Percentiles rank a stretch among this genome's conserved stretches.
These are phyloP conservation scores for Passer montanus DNA, from an alignment of 2,113 vertebrate genomes.

Conservation along the genomic window DNA sequence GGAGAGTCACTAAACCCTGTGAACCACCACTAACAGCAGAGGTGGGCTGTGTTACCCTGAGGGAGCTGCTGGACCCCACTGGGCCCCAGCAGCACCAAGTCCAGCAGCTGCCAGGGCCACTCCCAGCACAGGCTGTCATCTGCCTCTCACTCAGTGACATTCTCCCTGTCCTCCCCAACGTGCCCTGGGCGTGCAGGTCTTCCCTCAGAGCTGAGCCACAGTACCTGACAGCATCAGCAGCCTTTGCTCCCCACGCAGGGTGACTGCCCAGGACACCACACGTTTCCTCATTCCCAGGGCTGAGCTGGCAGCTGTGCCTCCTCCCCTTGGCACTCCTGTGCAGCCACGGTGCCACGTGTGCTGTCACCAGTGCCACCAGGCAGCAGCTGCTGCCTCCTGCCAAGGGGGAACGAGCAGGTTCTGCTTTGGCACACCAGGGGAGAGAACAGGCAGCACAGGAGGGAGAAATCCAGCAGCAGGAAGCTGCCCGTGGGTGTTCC, in stretches of 20 bases:
- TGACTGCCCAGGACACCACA: not conserved
- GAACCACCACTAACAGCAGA: not conserved
- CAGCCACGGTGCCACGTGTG: not conserved
- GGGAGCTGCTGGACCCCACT: not conserved
- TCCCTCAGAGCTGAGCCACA: not conserved
- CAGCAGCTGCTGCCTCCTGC: not conserved
- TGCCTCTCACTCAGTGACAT: not conserved
- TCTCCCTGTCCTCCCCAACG: not conserved
- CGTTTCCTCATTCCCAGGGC: not conserved
- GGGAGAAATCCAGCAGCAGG: not conserved
- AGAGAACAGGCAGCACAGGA: not conserved
- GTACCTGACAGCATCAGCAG: accelerated
- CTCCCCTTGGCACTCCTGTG: not conserved
- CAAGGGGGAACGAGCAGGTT: not conserved
- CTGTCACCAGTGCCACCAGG: accelerated
- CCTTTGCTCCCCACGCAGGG: accelerated
- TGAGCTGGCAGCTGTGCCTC: constrained; percentile 25
- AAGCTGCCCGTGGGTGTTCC: not conserved
- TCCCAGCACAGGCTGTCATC: not conserved
- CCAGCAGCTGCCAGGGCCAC: not conserved
- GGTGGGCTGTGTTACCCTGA: not conserved
- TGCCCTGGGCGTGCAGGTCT: not conserved
- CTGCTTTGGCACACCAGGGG: not conserved
- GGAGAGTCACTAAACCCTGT: not conserved
- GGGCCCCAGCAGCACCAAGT: accelerated